Base-by-base conservation (phyloP, 2,113 vertebrate genomes). In the Hemiprocne comata region DNA sequence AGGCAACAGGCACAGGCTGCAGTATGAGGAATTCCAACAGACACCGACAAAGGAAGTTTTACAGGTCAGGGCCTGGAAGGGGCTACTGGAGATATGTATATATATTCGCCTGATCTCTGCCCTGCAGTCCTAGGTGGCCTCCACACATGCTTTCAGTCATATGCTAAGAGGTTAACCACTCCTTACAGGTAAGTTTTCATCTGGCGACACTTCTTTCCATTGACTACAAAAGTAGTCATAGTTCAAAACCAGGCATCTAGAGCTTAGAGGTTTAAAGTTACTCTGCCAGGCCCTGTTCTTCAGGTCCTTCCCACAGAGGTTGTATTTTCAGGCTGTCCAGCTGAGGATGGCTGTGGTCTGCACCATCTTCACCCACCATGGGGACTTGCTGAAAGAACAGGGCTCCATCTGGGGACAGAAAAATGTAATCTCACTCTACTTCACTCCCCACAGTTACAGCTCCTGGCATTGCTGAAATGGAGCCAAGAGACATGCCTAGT, bases 361-460 rank as follows among this genome's bases (percentile, higher is more conserved):
- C 6, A 98, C 44, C 4, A 98, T 94, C 66, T 94, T 93, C 98
- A 98, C 98, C 98, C 66, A 98, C 97, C 96, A 98, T 9, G 23
- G 98, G 98, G 29, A 98, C 95, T 74, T 99, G 98, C 34, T 98
- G 95, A 38, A 98, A 99, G 96, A 98, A 95, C 88, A 99, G 97
- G 6, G 17, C 48, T 90, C 98, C 98, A 76, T 90, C 97, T 97
- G 81, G 10, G 33, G 62, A 89, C 85, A 67, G 46, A 94, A 40
- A 50, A 51, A 81, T 44, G 65, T 28, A 36, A 78, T 11, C 17
- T n/a, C 91, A 67, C 29, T 7, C 15, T 25, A 12, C 11, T 50
- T 24, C 50, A 48, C 16, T 26, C n/a, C 48, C 34, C 31, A 7
- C 8, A 29, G 34, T 11, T 60, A 42, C 40, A 42, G 40, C 40